Evolutionary conservation across 2,888 invertebrate species (phyloP), one percentile per base, ranked within the genome.

Genomic region (Phyllotreta striolata): DNA sequence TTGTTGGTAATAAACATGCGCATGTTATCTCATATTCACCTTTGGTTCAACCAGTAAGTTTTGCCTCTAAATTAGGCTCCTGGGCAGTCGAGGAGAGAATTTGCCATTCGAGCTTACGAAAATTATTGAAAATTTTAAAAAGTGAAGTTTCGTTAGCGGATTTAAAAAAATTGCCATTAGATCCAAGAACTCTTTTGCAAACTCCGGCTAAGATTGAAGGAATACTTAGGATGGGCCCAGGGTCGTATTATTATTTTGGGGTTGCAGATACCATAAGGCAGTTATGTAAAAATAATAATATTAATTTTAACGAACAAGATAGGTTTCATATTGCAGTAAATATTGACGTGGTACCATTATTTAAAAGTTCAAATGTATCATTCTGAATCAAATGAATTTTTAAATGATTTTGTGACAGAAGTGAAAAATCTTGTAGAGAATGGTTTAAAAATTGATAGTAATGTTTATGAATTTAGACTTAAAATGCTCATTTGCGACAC

Each of bases 401-500:
- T 65, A 38, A n/a, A 1, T 12, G 60, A 56, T 51, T 65, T 65
- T 62, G 65, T 65, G 6, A 6, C 44, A 12, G 59, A 63, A 47
- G 38, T 37, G 41, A n/a, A 14, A 9, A 35, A 63, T 14, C 39
- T 63, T 37, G n/a, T 12, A 7, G 46, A 39, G 35, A 59, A 63
- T 59, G 63, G 59, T 7, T 47, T 63, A 39, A 9, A 40, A 10
- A 59, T 59, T 46, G 47, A 57, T n/a, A 9, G 13, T 6, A 6
- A 55, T 39, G 47, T 4, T 24, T 63, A 40, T 43, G 8, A 38
- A 1, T 63, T 63, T 35, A 43, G n/a, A 3, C 24, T 63, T 55
- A 4, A 7, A 24, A 61, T 57, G 59, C 37, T 67, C 12, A 57
- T 67, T 35, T 67, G 67, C 62, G 65, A 67, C 55, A 35, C 41